These are phyloP conservation scores for Drosophila percnosoma DNA, from an alignment of 2,888 invertebrate genomes.

Conservation along the genomic window DNA sequence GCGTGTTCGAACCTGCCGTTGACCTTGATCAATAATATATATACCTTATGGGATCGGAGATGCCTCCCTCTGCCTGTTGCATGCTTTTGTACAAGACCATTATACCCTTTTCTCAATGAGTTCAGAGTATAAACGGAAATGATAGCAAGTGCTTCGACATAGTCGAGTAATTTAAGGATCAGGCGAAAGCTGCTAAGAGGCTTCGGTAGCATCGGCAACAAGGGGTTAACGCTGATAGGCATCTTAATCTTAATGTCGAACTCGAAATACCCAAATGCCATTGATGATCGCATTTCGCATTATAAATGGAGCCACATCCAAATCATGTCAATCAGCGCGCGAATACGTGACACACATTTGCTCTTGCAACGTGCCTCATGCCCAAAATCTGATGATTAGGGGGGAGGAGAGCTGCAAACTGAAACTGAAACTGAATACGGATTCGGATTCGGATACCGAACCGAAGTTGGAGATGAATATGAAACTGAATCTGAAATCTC, in stretches of 20 bases:
- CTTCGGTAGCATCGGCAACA: constrained; percentile 45
- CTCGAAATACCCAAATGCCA: constrained; percentile 10
- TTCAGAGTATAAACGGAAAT: neutral
- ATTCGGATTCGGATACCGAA: constrained; percentile 2
- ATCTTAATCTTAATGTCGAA: constrained; percentile 24
- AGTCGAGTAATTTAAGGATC: constrained; percentile 41
- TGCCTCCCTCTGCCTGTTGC: neutral
- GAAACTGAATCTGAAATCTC: constrained; percentile 8
- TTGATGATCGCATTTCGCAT: constrained; percentile 5
- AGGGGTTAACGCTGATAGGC: constrained; percentile 44
- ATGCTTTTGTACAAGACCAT: neutral
- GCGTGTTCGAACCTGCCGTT: neutral
- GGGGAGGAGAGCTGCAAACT: neutral
- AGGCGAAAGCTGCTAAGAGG: neutral
- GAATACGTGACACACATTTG: constrained; percentile 76
- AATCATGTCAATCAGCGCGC: constrained; percentile 74
- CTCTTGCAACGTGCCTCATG: constrained; percentile 19
- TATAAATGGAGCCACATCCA: constrained; percentile 46
- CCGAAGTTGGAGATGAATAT: neutral
- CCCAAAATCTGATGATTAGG: constrained; percentile 24
- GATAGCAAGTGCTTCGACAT: constrained; percentile 26
- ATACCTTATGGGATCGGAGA: neutral
- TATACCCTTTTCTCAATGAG: neutral
- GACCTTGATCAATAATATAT: neutral
- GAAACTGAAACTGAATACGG: constrained; percentile 1